Conservation (phyloP, 2,797 vertebrate species). For the Macropodus opercularis region DNA sequence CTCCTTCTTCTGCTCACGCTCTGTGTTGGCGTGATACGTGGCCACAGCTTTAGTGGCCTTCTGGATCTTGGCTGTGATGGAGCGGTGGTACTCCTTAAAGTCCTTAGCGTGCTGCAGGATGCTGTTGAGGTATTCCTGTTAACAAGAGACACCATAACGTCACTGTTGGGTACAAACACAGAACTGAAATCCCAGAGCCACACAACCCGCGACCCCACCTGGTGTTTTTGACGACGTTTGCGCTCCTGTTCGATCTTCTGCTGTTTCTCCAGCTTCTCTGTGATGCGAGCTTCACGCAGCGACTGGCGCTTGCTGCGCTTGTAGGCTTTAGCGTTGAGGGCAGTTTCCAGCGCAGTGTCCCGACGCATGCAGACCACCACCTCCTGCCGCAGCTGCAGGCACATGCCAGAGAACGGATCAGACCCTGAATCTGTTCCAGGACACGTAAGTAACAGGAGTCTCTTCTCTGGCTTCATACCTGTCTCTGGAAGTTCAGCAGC, state of each 20-base stretch:
- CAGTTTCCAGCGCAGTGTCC: conserved; percentile 94
- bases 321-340: conserved; percentile 96
- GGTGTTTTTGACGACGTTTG: conserved; percentile 96
- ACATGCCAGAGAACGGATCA: background rate
- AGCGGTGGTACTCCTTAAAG: conserved; percentile 96
- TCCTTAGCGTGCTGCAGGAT: conserved; percentile 98
- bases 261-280: conserved; percentile 98
- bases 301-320: conserved; percentile 98
- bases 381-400: conserved; percentile 90
- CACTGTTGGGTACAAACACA: background rate
- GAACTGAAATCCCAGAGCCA: background rate
- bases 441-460: background rate
- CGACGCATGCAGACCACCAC: conserved; percentile 98
- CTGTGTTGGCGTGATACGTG: conserved; percentile 96
- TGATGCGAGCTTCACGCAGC: conserved; percentile 94
- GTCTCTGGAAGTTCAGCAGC: conserved; percentile 97
- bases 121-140: conserved; percentile 98
- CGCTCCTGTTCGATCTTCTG: conserved; percentile 99
- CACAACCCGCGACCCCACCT: conserved; percentile 74
- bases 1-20: conserved; percentile 98
- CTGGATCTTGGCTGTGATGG: conserved; percentile 94
- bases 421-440: background rate
- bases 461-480: conserved; percentile 74
- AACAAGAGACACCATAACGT: background rate
- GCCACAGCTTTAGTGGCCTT: conserved; percentile 96